These are phyloP conservation scores for Thereva nobilitata DNA, from an alignment of 2,888 invertebrate species.

Conservation along the genomic window DNA sequence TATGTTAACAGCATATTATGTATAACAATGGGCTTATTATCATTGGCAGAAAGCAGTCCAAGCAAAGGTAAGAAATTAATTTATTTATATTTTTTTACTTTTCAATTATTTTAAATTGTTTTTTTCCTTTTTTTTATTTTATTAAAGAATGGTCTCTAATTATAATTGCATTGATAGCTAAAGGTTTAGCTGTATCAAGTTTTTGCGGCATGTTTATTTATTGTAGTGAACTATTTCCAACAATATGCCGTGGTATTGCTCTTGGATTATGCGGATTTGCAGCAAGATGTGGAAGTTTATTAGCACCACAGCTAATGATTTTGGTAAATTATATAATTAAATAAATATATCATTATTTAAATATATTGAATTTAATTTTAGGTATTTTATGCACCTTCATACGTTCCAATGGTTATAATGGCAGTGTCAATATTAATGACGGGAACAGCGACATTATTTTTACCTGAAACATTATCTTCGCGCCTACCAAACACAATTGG, in stretches of 20 bases:
- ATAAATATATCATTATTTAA: not conserved
- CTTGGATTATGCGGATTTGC: constrained; percentile 60
- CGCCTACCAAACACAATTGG: constrained; percentile 44
- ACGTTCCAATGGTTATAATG: constrained; percentile 43
- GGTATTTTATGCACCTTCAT: constrained; percentile 35
- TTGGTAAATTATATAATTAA: constrained; percentile 46
- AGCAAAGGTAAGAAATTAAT: constrained; percentile 33
- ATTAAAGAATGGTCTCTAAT: constrained; percentile 43
- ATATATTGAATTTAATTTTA: constrained; percentile 3
- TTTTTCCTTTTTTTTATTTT: not conserved
- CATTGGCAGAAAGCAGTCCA: constrained; percentile 28
- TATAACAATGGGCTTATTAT: constrained; percentile 53
- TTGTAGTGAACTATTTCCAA: constrained; percentile 56
- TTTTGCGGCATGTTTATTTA: constrained; percentile 58
- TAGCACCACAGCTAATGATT: constrained; percentile 56
- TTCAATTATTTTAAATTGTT: constrained; percentile 4
- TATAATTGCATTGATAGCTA: constrained; percentile 54
- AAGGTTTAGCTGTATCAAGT: constrained; percentile 57
- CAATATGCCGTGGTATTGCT: constrained; percentile 54
- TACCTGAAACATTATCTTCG: constrained; percentile 45
- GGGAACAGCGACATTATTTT: constrained; percentile 43
- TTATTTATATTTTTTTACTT: constrained; percentile 8
- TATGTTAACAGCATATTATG: constrained; percentile 55
- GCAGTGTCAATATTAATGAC: constrained; percentile 41
- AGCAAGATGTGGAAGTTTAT: constrained; percentile 59